Evolutionary conservation across 1,140 invertebrate species (phyloP).

Genomic region (Ditylenchus dipsaci): DNA sequence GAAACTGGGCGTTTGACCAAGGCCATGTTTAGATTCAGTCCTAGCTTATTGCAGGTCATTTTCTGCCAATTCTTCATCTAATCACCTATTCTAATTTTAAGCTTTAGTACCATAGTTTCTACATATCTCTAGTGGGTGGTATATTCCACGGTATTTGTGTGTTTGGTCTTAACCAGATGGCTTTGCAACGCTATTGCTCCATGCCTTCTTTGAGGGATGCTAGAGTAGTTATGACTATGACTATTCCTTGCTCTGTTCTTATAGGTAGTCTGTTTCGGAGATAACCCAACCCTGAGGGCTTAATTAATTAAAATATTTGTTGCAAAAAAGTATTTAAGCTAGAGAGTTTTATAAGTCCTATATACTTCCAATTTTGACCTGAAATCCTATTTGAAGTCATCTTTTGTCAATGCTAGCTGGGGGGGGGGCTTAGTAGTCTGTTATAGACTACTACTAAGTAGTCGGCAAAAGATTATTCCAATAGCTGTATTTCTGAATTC

Average conservation of each 20-base stretch:
- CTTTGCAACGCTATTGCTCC: conserved; percentile 44
- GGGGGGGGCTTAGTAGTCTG: too few relatives aligned
- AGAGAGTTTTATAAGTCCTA: too few relatives aligned
- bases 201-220: conserved; percentile 39
- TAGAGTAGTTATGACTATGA: conserved; percentile 33
- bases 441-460: too few relatives aligned
- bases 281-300: background rate
- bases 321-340: too few relatives aligned
- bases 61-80: conserved; percentile 4
- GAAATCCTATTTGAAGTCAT: too few relatives aligned
- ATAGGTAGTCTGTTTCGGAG: conserved; percentile 7
- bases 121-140: conserved; percentile 41
- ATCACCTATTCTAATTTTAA: background rate
- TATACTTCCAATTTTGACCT: too few relatives aligned
- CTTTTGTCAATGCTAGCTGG: too few relatives aligned
- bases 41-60: conserved; percentile 31
- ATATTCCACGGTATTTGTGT: conserved; percentile 41
- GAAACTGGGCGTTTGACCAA: conserved; percentile 37
- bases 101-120: conserved; percentile 45
- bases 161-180: conserved; percentile 51
- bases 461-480: too few relatives aligned
- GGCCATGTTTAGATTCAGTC: conserved; percentile 32
- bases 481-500: too few relatives aligned
- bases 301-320: background rate
- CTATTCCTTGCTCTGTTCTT: conserved; percentile 22